phyloP scores from a whole-genome alignment of 2,888 invertebrate species.

The Eupelmus urozonus region DNA sequence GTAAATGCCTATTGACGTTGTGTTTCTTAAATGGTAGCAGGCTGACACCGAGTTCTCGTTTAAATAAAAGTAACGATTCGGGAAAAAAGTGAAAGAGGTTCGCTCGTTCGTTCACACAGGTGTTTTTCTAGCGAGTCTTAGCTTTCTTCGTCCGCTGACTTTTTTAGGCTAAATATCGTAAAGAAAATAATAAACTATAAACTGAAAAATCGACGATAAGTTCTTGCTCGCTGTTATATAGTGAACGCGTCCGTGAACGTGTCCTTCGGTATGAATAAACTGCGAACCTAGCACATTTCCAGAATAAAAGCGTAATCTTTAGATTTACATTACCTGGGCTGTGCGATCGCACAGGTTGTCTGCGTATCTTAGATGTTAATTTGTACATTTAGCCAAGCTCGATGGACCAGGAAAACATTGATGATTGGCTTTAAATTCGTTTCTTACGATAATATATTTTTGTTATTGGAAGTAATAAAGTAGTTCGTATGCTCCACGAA shows the following conservation, averaged over 20 bases:
- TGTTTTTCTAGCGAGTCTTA: constrained; percentile 60
- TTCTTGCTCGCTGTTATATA: constrained; percentile 58
- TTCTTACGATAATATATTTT: constrained; percentile 72
- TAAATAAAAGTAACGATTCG: constrained; percentile 56
- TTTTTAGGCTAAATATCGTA: constrained; percentile 60
- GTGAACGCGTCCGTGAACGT: constrained; percentile 51
- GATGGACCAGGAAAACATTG: constrained; percentile 60
- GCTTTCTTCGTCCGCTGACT: constrained; percentile 61
- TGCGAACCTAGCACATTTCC: constrained; percentile 60
- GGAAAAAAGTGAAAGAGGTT: constrained; percentile 59
- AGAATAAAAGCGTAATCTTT: constrained; percentile 55
- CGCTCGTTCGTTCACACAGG: constrained; percentile 59
- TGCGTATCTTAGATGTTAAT: constrained; percentile 59
- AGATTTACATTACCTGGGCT: constrained; percentile 57
- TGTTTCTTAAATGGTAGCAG: constrained; percentile 56
- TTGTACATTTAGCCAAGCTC: constrained; percentile 59
- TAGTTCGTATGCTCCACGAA: constrained; percentile 60
- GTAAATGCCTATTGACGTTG: constrained; percentile 51
- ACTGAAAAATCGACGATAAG: constrained; percentile 54
- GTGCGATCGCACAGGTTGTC: constrained; percentile 57
- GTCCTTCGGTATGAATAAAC: constrained; percentile 58
- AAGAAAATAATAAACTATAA: constrained; percentile 58
- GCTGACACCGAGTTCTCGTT: constrained; percentile 49
- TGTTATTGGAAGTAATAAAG: constrained; percentile 71
- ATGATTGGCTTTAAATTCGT: constrained; percentile 68